phyloP scores from a whole-genome alignment of 2,888 invertebrate genomes.

The Digitonthophagus gazella region DNA sequence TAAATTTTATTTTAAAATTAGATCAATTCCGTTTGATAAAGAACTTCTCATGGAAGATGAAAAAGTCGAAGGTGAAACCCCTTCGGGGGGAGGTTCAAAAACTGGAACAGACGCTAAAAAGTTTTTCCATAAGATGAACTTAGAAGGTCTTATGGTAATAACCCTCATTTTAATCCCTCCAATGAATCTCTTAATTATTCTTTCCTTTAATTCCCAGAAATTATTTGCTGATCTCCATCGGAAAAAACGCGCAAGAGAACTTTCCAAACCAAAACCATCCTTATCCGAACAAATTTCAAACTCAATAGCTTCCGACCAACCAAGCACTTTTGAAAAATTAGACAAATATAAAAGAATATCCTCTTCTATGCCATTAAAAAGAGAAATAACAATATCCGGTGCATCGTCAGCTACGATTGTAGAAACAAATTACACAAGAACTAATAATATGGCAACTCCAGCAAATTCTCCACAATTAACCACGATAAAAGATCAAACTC shows the following conservation, averaged over 20 bases:
- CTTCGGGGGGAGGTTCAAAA: not conserved
- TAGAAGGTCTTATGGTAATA: constrained; percentile 20
- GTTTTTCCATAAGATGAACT: constrained; percentile 20
- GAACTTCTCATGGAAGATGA: constrained; percentile 13
- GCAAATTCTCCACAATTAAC: constrained; percentile 1
- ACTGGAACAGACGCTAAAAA: constrained; percentile 2
- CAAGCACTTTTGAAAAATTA: not conserved
- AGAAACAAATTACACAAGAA: not conserved
- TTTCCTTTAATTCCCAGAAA: constrained; percentile 14
- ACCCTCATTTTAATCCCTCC: not conserved
- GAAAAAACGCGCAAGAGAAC: constrained; percentile 6
- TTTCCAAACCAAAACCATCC: not conserved
- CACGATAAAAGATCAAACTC: not conserved
- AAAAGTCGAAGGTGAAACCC: not conserved
- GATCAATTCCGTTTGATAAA: not conserved
- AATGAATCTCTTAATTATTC: not conserved
- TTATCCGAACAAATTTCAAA: not conserved
- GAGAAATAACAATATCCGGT: not conserved
- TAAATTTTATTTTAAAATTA: not conserved
- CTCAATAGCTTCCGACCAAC: not conserved
- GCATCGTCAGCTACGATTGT: not conserved
- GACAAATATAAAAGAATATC: too few relatives aligned
- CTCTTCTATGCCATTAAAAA: not conserved
- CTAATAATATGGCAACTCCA: not conserved
- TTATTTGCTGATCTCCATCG: constrained; percentile 22